Evolutionary conservation across 2,888 invertebrate species (phyloP).

Genomic region (Invenusta paracnida): DNA sequence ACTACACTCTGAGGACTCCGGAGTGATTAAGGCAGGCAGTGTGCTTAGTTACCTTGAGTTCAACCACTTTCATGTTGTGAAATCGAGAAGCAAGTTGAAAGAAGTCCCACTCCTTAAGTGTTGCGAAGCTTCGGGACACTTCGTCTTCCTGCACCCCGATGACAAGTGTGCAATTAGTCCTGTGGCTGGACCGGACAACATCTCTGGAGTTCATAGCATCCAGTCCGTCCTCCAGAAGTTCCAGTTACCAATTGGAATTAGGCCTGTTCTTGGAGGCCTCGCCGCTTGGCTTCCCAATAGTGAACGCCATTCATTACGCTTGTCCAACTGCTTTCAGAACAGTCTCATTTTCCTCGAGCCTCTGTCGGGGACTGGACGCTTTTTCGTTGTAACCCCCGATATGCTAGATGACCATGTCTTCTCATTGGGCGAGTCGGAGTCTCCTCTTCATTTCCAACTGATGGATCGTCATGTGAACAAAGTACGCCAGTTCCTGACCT

Average conservation of each 20-base stretch:
- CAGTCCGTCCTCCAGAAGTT: constrained; percentile 76
- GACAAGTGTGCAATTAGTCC: constrained; percentile 67
- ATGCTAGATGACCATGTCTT: constrained; percentile 41
- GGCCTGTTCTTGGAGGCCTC: constrained; percentile 77
- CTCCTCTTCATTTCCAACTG: constrained; percentile 31
- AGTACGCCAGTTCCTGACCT: constrained; percentile 42
- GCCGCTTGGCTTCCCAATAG: constrained; percentile 38
- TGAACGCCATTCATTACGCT: constrained; percentile 31
- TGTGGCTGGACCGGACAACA: constrained; percentile 83
- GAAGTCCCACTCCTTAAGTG: constrained; percentile 43
- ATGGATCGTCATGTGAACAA: constrained; percentile 36
- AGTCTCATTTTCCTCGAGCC: constrained; percentile 40
- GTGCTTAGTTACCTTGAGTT: constrained; percentile 41
- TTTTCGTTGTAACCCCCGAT: constrained; percentile 43
- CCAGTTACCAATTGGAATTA: constrained; percentile 82
- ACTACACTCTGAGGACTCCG: constrained; percentile 28
- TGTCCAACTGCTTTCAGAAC: constrained; percentile 36
- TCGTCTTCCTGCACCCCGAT: constrained; percentile 39
- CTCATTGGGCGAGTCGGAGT: constrained; percentile 33
- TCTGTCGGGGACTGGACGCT: constrained; percentile 34
- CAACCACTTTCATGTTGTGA: constrained; percentile 41
- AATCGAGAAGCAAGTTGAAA: constrained; percentile 37
- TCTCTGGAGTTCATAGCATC: constrained; percentile 86
- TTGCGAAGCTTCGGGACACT: constrained; percentile 33
- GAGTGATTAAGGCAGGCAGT: constrained; percentile 39